A percentile compares a stretch with the other conserved stretches of the same genome.
Evolutionary conservation across 2,888 invertebrate species (phyloP).

Genomic region (Zhengitettix transpicula): DNA sequence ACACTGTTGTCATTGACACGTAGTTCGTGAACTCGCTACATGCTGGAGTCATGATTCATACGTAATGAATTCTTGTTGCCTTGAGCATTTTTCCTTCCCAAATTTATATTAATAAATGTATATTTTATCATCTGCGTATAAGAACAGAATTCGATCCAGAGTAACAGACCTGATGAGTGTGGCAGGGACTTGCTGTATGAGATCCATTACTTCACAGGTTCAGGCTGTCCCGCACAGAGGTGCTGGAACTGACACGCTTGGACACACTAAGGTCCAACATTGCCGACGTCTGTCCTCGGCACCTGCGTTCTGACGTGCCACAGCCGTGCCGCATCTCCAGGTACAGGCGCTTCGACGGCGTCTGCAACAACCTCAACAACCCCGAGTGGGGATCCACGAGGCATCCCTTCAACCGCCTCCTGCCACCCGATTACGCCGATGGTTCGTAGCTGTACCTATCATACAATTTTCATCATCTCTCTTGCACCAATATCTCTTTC

Average conservation of each 20-base stretch:
- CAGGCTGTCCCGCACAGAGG: slow-evolving; percentile 21
- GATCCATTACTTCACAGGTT: slow-evolving; percentile 13
- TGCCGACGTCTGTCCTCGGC: slow-evolving; percentile 22
- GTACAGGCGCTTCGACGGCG: slow-evolving; percentile 23
- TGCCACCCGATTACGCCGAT: neutral
- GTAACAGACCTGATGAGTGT: too few species aligned
- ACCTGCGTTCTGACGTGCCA: slow-evolving; percentile 15
- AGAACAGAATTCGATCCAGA: too few species aligned
- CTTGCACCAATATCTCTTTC: too few species aligned
- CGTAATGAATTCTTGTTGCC: too few species aligned
- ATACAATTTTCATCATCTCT: neutral
- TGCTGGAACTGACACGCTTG: slow-evolving; percentile 22
- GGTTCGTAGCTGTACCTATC: neutral
- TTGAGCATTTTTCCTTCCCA: too few species aligned
- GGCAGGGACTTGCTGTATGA: too few species aligned
- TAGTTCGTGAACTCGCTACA: too few species aligned
- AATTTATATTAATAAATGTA: too few species aligned
- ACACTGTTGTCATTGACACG: too few species aligned
- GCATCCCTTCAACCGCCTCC: slow-evolving; percentile 15
- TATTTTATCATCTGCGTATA: too few species aligned
- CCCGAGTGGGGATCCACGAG: slow-evolving; percentile 25
- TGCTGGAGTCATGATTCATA: too few species aligned
- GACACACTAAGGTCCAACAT: slow-evolving; percentile 24
- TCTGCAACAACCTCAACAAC: slow-evolving; percentile 27
- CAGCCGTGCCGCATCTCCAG: slow-evolving; percentile 17